phyloP scores from a whole-genome alignment of 2,888 invertebrate species.

The Melinopterus prodromus region DNA sequence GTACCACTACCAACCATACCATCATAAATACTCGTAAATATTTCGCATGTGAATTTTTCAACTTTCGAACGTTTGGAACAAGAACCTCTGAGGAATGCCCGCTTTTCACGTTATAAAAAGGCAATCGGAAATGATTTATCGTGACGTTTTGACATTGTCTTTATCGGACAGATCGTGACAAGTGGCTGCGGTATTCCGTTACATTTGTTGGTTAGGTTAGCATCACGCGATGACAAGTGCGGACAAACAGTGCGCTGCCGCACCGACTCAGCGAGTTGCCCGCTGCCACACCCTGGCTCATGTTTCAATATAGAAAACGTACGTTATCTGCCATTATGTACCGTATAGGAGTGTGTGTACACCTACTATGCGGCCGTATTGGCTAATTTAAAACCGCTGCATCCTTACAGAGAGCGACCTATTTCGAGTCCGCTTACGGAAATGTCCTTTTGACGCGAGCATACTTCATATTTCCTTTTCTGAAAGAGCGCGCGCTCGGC shows the following conservation, averaged over 20 bases:
- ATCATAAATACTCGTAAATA: neutral
- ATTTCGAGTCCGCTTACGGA: constrained; percentile 25
- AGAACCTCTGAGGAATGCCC: neutral
- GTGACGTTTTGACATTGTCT: constrained; percentile 39
- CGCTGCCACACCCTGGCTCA: constrained; percentile 43
- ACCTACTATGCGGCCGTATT: constrained; percentile 12
- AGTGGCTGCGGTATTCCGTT: constrained; percentile 39
- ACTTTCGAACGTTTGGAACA: neutral
- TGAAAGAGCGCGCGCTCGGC: neutral
- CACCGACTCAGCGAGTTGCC: constrained; percentile 11
- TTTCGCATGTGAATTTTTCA: neutral
- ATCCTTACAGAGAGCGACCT: constrained; percentile 23
- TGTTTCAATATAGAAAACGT: constrained; percentile 44
- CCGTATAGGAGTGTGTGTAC: constrained; percentile 14
- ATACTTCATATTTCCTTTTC: constrained; percentile 29
- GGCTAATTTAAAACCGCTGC: constrained; percentile 14
- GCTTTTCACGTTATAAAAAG: neutral
- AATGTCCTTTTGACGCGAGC: constrained; percentile 25
- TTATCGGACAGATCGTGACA: constrained; percentile 42
- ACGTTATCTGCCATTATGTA: constrained; percentile 42
- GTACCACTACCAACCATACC: neutral
- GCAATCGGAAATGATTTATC: constrained; percentile 39
- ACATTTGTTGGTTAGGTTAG: constrained; percentile 36
- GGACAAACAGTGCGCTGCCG: constrained; percentile 40
- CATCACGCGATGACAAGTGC: constrained; percentile 41